A percentile compares a stretch with the other conserved stretches of the same genome.
Conservation (phyloP, 2,113 vertebrate species). For the Dicaeum eximium region DNA sequence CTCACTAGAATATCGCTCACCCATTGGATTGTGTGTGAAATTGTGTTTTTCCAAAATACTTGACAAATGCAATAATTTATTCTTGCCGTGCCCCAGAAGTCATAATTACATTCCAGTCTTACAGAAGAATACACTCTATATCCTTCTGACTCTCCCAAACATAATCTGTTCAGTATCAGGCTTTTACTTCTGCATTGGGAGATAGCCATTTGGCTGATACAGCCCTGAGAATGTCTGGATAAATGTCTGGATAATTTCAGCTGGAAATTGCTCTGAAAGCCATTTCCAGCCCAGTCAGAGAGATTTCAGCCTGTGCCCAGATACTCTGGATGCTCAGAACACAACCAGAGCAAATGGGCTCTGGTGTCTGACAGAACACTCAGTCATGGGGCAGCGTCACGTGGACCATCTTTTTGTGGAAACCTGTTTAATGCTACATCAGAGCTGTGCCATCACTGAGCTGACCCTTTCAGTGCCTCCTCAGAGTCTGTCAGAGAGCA, state of each 20-base stretch:
- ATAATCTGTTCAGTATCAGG: slow-evolving; percentile 54
- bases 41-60: not conserved
- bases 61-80: not conserved
- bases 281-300: not conserved
- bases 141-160: not conserved
- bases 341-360: not conserved
- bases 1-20: not conserved
- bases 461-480: not conserved
- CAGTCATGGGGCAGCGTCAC: not conserved
- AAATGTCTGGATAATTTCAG: slow-evolving; percentile 59
- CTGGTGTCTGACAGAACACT: not conserved
- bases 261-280: slow-evolving; percentile 11
- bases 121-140: not conserved
- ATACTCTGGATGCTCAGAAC: not conserved
- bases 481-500: not conserved
- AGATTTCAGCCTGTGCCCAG: not conserved
- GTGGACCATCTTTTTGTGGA: not conserved
- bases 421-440: not conserved
- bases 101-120: not conserved
- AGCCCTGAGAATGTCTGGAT: slow-evolving; percentile 37
- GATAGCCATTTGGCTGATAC: slow-evolving; percentile 43
- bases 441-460: not conserved
- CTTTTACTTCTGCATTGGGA: slow-evolving; percentile 4
- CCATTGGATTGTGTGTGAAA: not conserved
- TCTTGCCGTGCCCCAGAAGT: not conserved